phyloP scores from a whole-genome alignment of 2,113 vertebrate species.

The Nicator chloris region DNA sequence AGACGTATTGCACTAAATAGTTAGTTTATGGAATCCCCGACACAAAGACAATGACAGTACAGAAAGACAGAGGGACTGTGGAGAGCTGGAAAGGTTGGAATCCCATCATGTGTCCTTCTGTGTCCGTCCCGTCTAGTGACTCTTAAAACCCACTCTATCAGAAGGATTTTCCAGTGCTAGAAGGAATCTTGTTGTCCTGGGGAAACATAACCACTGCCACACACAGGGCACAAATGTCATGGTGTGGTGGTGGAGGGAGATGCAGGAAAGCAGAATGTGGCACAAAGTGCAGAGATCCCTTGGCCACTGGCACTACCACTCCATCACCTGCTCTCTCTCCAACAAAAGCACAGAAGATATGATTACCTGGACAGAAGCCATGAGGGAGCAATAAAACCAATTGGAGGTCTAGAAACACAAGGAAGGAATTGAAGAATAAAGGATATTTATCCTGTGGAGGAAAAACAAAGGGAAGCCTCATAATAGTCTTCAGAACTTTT shows the following conservation, averaged over 20 bases:
- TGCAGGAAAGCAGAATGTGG: background rate
- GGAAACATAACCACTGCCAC: background rate
- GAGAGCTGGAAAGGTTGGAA: background rate
- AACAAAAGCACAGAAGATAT: background rate
- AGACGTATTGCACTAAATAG: too few relatives aligned
- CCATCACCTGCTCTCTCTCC: background rate
- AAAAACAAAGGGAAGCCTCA: background rate
- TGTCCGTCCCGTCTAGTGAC: background rate
- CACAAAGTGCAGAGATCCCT: background rate
- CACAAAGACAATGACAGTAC: fast-evolving
- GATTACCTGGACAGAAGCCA: background rate
- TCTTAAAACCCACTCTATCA: background rate
- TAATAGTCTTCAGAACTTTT: background rate
- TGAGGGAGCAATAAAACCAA: background rate
- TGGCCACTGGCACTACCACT: background rate
- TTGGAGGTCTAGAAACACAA: background rate
- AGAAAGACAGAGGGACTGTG: fast-evolving
- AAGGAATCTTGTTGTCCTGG: background rate
- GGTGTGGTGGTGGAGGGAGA: background rate
- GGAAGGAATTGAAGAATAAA: background rate
- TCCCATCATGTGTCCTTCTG: background rate
- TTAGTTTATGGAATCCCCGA: too few relatives aligned
- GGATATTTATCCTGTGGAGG: background rate
- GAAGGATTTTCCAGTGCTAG: background rate
- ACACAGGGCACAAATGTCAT: background rate